Conservation (phyloP, 2,888 invertebrate genomes). For the Saturnia japonica region DNA sequence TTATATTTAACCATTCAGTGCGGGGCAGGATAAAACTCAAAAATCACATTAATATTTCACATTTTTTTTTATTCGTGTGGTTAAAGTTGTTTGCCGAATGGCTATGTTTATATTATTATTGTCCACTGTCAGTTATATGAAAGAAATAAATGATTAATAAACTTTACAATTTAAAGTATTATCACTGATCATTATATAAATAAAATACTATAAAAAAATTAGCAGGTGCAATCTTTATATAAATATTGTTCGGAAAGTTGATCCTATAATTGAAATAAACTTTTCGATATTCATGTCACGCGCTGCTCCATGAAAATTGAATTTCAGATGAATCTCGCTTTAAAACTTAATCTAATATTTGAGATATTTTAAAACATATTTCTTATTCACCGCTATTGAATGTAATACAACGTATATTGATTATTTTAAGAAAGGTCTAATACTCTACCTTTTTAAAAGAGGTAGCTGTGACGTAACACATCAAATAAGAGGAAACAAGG, state of each 20-base stretch:
- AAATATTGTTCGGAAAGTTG: neutral
- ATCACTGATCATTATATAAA: neutral
- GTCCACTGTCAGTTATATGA: too few species aligned
- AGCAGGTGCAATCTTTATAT: neutral
- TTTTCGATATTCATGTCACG: neutral
- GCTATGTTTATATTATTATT: too few species aligned
- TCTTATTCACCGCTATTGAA: neutral
- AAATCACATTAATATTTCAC: too few species aligned
- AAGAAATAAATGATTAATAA: too few species aligned
- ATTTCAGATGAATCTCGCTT: neutral
- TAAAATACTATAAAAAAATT: neutral
- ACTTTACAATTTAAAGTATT: too few species aligned
- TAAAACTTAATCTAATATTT: neutral
- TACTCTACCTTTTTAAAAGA: neutral
- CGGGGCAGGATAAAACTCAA: too few species aligned
- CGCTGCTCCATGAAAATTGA: neutral
- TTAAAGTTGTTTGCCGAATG: too few species aligned
- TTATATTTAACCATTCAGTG: too few species aligned
- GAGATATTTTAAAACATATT: neutral
- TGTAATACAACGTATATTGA: neutral
- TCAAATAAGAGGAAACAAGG: neutral
- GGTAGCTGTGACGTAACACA: neutral
- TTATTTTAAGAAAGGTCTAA: neutral
- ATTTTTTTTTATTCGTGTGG: too few species aligned
- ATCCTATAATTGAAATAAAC: neutral